Evolutionary conservation across 2,888 invertebrate species (phyloP).

Genomic region (Atethmia centrago): DNA sequence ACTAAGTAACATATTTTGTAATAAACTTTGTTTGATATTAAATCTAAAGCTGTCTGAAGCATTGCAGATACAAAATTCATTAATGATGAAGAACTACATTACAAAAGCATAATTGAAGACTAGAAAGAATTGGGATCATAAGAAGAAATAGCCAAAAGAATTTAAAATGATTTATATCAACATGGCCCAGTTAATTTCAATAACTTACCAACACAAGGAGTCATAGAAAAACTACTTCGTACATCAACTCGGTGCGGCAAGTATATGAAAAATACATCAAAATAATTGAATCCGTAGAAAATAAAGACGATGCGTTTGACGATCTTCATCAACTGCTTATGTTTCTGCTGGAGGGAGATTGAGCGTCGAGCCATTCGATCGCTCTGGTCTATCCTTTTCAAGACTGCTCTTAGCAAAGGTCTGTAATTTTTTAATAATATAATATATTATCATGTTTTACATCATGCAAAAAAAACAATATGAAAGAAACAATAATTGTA

Average conservation of each 20-base stretch:
- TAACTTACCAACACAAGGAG: slow-evolving; percentile 82
- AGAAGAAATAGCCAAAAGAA: not conserved
- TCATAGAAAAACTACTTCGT: slow-evolving; percentile 76
- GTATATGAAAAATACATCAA: slow-evolving; percentile 73
- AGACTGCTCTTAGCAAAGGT: slow-evolving; percentile 65
- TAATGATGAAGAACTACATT: not conserved
- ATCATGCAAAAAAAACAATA: not conserved
- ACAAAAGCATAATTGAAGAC: not conserved
- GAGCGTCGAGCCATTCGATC: slow-evolving; percentile 70
- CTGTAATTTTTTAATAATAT: no score
- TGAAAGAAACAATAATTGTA: no score
- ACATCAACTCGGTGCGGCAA: slow-evolving; percentile 76
- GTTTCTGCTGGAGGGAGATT: slow-evolving; percentile 65
- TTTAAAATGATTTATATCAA: not conserved
- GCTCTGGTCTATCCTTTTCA: slow-evolving; percentile 70
- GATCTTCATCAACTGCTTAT: slow-evolving; percentile 69
- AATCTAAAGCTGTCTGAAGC: not conserved
- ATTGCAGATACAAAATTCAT: not conserved
- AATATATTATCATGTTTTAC: no score
- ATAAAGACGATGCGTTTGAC: slow-evolving; percentile 76
- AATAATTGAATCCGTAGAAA: slow-evolving; percentile 74
- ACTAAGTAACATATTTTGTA: not conserved
- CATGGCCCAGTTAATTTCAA: not conserved
- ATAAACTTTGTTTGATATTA: not conserved
- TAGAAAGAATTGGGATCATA: not conserved